A percentile compares a stretch with the other conserved stretches of the same genome.
Evolutionary conservation across 1,140 invertebrate genomes (phyloP).

Genomic region (Tetramorium parvispinum): DNA sequence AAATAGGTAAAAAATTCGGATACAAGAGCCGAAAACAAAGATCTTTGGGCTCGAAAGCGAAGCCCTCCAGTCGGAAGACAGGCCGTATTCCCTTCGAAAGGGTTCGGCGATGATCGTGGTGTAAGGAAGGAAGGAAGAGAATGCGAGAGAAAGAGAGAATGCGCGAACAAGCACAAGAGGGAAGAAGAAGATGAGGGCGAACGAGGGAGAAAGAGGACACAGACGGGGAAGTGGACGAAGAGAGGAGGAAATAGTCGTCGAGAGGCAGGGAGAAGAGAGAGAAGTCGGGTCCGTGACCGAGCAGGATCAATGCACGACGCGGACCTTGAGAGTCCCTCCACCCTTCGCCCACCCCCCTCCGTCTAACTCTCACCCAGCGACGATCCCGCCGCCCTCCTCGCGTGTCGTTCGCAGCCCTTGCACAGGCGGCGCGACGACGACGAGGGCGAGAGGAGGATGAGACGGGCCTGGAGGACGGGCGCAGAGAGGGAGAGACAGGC

Average conservation of each 20-base stretch:
- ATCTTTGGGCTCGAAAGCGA: constrained; percentile 24
- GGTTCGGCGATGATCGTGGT: constrained; percentile 41
- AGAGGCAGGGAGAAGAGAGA: constrained; percentile 64
- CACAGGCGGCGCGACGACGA: constrained; percentile 52
- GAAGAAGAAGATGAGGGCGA: constrained; percentile 5
- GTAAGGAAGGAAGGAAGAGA: constrained; percentile 1
- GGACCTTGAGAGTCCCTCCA: constrained; percentile 82
- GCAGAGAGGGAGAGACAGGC: constrained; percentile 22
- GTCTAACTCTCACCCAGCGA: constrained; percentile 62
- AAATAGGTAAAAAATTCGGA: constrained; percentile 17
- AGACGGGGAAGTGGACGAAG: constrained; percentile 38
- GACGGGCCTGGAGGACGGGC: constrained; percentile 28
- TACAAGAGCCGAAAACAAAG: constrained; percentile 57
- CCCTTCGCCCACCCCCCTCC: constrained; percentile 42
- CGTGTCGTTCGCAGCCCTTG: constrained; percentile 60
- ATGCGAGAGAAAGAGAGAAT: constrained; percentile 11
- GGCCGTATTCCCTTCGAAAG: constrained; percentile 41
- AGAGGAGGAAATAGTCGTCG: constrained; percentile 32
- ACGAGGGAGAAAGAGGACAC: constrained; percentile 17
- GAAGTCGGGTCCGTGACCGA: constrained; percentile 83
- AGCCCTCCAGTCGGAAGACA: constrained; percentile 36
- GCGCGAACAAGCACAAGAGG: constrained; percentile 32
- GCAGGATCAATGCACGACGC: constrained; percentile 84
- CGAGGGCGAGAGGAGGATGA: constrained; percentile 55
- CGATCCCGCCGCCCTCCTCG: constrained; percentile 37